phyloP scores from a whole-genome alignment of 2,888 invertebrate species.

The Chrysotoxum bicinctum region DNA sequence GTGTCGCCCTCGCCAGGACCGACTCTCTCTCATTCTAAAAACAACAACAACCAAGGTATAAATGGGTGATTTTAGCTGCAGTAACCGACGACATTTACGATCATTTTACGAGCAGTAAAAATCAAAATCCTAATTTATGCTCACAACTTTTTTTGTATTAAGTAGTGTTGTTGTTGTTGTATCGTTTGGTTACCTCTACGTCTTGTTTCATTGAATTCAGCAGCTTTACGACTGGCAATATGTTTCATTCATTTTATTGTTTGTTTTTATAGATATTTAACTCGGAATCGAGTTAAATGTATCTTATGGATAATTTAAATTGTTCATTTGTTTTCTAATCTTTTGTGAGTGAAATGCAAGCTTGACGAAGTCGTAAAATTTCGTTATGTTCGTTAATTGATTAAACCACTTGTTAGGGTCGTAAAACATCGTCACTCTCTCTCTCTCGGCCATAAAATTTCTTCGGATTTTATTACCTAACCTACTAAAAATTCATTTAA shows the following conservation, averaged over 20 bases:
- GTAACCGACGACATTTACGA: slow-evolving; percentile 82
- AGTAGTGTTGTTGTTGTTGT: neutral
- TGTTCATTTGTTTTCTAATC: slow-evolving; percentile 30
- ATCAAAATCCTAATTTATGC: slow-evolving; percentile 78
- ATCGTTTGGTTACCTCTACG: slow-evolving; percentile 34
- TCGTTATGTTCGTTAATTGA: slow-evolving; percentile 45
- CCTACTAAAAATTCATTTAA: slow-evolving; percentile 9
- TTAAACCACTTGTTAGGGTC: slow-evolving; percentile 38
- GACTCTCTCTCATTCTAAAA: slow-evolving; percentile 71
- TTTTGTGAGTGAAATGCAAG: neutral
- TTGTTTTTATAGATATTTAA: slow-evolving; percentile 63
- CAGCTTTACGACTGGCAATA: slow-evolving; percentile 3
- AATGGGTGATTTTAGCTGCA: slow-evolving; percentile 81
- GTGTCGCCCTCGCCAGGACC: slow-evolving; percentile 74
- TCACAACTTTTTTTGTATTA: slow-evolving; percentile 66
- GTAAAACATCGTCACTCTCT: slow-evolving; percentile 19
- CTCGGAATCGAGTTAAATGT: slow-evolving; percentile 44
- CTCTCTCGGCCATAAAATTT: neutral
- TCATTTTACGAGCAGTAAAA: slow-evolving; percentile 82
- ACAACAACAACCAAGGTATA: slow-evolving; percentile 73
- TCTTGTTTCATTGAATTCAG: slow-evolving; percentile 62
- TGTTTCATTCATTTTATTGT: slow-evolving; percentile 46
- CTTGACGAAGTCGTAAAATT: slow-evolving; percentile 47
- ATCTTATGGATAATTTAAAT: slow-evolving; percentile 41
- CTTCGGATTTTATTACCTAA: neutral